Base-by-base conservation (phyloP, 2,113 vertebrate species). In the Catharus fuscescens region DNA sequence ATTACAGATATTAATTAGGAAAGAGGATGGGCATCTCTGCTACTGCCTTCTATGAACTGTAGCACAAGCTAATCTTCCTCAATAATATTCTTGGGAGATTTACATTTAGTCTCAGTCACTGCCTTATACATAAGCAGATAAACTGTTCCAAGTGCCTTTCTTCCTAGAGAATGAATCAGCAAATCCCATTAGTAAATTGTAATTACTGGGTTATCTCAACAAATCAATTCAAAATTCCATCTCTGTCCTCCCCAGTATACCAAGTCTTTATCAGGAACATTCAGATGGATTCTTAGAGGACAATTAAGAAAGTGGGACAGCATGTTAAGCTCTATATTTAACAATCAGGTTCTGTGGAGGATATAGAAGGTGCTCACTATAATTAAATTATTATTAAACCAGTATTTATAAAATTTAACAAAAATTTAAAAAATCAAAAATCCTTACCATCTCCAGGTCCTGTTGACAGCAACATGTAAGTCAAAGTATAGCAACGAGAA, bases 361-460 rank as follows among this genome's bases (percentile, higher is more conserved):
- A 66, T 77, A 70, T 19, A 74, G 28, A 82, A 65, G 15, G 7
- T 38, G 16, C 26, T 85, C 4, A 18, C 14, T 45, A 31, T 29
- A 92, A 78, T 72, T 62, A 80, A 38, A 38, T 12, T 38, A 38
- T 38, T 38, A 38, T 38, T 38, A 15, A 81, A 45, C 15, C 32
- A 81, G 29, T 80, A 52, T 25, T 76, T 77, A 74, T 87, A 5
- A 73, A 86, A 81, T 91, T 19, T 80, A 90, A 71, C 69, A 89
- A 88, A 92, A 90, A 8, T 77, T 32, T 86, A 10, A 38, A 38
- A 38, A 38, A 38, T 38, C 11, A 38, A 38, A 38, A 38, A 38
- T 38, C 19, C 96, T 97, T 97, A 96, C 94, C 94, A 94, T 91
- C 56, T 70, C 61, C 73, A 70, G 48, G 83, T 93, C 95, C 91